Evolutionary conservation across 2,113 vertebrate genomes (phyloP).

Genomic region (Corythaixoides concolor): DNA sequence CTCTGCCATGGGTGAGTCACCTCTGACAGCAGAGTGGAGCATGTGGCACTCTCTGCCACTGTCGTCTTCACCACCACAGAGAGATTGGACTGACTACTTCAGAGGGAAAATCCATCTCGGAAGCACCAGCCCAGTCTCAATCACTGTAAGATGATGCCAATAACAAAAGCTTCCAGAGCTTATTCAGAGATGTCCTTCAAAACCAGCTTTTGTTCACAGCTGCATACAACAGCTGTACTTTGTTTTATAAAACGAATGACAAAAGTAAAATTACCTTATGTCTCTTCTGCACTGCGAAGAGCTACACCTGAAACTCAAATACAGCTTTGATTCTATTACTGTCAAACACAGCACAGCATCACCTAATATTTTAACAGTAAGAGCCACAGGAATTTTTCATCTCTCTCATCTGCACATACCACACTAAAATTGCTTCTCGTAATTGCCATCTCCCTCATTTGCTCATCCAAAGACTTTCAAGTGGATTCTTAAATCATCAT

Average conservation of each 20-base stretch:
- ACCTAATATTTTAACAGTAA: not conserved
- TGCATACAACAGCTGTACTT: not conserved
- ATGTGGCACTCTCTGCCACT: not conserved
- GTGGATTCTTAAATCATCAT: constrained; percentile 19
- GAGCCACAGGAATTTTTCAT: not conserved
- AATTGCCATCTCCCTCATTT: not conserved
- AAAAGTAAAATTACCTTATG: not conserved
- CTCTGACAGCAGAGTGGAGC: not conserved
- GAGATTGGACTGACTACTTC: not conserved
- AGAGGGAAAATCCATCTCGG: not conserved
- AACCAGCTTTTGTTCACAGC: not conserved
- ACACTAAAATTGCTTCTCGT: not conserved
- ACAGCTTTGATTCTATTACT: not conserved
- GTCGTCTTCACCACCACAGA: not conserved
- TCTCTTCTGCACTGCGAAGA: not conserved
- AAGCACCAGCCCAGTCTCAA: not conserved
- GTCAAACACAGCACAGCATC: not conserved
- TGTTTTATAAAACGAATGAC: not conserved
- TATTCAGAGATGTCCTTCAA: not conserved
- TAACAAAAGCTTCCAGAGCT: not conserved
- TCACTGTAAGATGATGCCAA: not conserved
- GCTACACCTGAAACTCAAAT: not conserved
- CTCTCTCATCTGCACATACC: not conserved
- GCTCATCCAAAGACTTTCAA: constrained; percentile 27
- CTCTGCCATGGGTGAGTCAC: not conserved